Conservation (phyloP, 2,113 vertebrate species). For the Austrofundulus limnaeus region DNA sequence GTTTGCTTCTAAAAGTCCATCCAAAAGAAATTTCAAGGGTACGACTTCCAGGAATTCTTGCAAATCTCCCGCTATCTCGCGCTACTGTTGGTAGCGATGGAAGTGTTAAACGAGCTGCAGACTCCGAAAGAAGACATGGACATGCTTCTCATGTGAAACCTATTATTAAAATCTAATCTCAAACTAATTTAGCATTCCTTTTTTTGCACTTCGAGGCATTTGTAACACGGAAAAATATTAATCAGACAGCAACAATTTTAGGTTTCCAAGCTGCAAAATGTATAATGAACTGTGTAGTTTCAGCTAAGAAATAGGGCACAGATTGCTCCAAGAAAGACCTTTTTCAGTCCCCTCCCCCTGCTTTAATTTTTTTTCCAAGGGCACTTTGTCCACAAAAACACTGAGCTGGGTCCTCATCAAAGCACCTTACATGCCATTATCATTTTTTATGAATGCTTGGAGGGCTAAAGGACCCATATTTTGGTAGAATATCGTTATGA, state of each 20-base stretch:
- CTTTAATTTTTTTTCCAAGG: slow-evolving; percentile 71
- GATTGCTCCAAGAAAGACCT: slow-evolving; percentile 64
- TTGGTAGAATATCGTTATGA: slow-evolving; percentile 38
- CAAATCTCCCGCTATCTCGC: slow-evolving; percentile 44
- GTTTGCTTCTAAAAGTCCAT: slow-evolving; percentile 39
- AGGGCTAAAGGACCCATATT: slow-evolving; percentile 44
- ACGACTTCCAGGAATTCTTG: slow-evolving; percentile 43
- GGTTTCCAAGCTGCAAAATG: slow-evolving; percentile 56
- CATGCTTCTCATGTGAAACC: slow-evolving; percentile 56
- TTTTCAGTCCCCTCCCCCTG: slow-evolving; percentile 54
- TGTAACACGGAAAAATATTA: slow-evolving; percentile 53
- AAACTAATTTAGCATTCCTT: slow-evolving; percentile 60
- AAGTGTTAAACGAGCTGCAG: slow-evolving; percentile 61
- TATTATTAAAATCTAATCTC: slow-evolving; percentile 64
- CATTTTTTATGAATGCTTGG: slow-evolving; percentile 74
- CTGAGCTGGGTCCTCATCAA: slow-evolving; percentile 59
- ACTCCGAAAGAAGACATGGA: slow-evolving; percentile 20
- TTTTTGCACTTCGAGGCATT: slow-evolving; percentile 57
- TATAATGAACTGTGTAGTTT: slow-evolving; percentile 58
- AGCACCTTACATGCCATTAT: slow-evolving; percentile 66
- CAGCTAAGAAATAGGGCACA: slow-evolving; percentile 37
- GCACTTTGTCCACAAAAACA: slow-evolving; percentile 66
- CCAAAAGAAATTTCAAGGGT: slow-evolving; percentile 33
- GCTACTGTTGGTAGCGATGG: slow-evolving; percentile 47
- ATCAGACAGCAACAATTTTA: slow-evolving; percentile 67